Percentiles rank a stretch among this genome's conserved stretches.
Evolutionary conservation across 2,113 vertebrate species (phyloP).

Genomic region (Saccopteryx bilineata): DNA sequence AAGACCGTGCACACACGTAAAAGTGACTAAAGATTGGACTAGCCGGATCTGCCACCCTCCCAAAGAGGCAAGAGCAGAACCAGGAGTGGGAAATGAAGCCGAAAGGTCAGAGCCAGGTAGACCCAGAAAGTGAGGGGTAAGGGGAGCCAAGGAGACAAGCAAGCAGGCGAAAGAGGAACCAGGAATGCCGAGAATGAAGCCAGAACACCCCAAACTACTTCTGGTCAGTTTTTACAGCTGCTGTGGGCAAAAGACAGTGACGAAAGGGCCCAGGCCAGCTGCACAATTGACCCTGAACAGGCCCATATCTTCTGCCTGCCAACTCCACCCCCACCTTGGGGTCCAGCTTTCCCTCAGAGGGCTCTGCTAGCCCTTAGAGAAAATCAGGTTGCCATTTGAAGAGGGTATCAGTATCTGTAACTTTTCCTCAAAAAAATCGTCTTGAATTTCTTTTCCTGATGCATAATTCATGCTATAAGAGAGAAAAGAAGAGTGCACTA

Average conservation of each 20-base stretch:
- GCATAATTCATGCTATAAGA: not conserved
- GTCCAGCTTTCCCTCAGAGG: not conserved
- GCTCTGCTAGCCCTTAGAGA: not conserved
- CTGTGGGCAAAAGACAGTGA: not conserved
- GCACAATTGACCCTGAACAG: not conserved
- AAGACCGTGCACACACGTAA: not conserved
- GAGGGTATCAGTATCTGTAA: not conserved
- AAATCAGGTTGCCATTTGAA: not conserved
- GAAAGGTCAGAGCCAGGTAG: not conserved
- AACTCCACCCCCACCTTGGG: not conserved
- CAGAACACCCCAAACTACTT: not conserved
- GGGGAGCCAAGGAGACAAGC: not conserved
- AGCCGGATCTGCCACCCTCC: not conserved
- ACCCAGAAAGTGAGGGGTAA: not conserved
- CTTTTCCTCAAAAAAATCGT: not conserved
- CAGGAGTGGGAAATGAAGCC: not conserved
- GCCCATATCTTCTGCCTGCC: not conserved
- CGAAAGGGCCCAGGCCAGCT: not conserved
- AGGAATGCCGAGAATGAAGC: not conserved
- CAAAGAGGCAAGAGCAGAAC: not conserved
- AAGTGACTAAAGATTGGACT: not conserved
- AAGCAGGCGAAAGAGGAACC: too few relatives aligned
- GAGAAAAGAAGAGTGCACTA: not conserved
- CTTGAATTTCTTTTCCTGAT: not conserved
- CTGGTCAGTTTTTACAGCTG: not conserved